phyloP scores from a whole-genome alignment of 23 tunicate genomes.

The Ciona savignyi region DNA sequence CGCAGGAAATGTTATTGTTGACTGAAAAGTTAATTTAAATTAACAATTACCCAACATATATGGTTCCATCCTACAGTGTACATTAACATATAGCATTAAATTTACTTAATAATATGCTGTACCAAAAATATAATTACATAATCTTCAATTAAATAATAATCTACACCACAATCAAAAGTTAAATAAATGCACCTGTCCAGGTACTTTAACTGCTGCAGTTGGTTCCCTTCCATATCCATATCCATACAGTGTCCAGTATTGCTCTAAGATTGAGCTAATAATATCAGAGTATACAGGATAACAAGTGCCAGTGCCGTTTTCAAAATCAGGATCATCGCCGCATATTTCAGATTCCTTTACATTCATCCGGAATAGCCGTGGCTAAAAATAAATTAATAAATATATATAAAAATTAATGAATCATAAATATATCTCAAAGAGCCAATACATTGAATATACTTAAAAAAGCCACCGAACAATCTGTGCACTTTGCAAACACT shows the following conservation, averaged over 20 bases:
- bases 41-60: too few species aligned
- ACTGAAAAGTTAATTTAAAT: not conserved
- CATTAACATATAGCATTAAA: too few species aligned
- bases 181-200: not conserved
- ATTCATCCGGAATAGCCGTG: conserved; percentile 2
- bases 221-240: conserved; percentile 54
- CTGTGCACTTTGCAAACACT: too few species aligned
- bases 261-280: conserved; percentile 34
- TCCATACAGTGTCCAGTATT: conserved; percentile 64
- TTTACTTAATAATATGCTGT: too few species aligned
- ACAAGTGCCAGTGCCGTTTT: conserved; percentile 12
- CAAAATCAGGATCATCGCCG: not conserved
- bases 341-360: not conserved
- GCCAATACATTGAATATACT: too few species aligned
- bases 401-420: too few species aligned
- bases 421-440: too few species aligned
- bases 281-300: conserved; percentile 37
- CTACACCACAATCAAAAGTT: too few species aligned
- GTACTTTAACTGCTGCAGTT: conserved; percentile 14
- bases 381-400: conserved; percentile 6
- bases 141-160: too few species aligned
- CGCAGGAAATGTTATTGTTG: conserved; percentile 16
- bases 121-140: too few species aligned
- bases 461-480: too few species aligned
- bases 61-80: too few species aligned